Conservation (phyloP, 1,140 invertebrate genomes). For the Drosophila parabipectinata region DNA sequence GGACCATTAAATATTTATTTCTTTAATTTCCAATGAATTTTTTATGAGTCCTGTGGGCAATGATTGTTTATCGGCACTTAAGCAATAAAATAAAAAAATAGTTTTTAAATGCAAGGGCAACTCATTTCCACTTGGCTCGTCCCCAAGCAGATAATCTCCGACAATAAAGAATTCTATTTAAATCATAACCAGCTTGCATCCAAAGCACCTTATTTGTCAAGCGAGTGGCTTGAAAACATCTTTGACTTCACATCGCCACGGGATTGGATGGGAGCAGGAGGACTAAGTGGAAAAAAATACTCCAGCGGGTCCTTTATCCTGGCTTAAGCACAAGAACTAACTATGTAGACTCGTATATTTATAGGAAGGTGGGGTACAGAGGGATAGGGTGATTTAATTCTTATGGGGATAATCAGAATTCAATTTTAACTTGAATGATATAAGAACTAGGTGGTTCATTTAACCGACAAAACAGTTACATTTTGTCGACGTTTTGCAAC, state of each 20-base stretch:
- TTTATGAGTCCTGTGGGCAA: neutral
- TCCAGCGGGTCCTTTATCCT: conserved; percentile 8
- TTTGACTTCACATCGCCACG: conserved; percentile 50
- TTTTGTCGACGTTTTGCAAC: neutral
- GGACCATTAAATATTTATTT: neutral
- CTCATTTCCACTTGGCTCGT: conserved; percentile 16
- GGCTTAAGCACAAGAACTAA: conserved; percentile 24
- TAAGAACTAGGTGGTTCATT: neutral
- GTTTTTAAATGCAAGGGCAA: neutral
- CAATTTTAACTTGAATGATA: neutral
- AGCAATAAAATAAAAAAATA: neutral
- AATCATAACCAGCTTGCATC: conserved; percentile 47
- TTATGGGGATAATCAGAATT: neutral
- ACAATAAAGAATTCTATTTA: conserved; percentile 44
- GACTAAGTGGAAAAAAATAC: conserved; percentile 9
- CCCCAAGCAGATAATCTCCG: conserved; percentile 18
- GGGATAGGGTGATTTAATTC: no score
- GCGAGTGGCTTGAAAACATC: conserved; percentile 50
- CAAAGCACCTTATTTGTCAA: conserved; percentile 55
- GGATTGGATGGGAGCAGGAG: conserved; percentile 19
- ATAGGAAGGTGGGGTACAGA: conserved; percentile 5
- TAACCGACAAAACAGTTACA: neutral
- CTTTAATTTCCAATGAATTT: neutral
- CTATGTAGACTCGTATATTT: conserved; percentile 28
- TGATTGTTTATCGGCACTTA: conserved; percentile 1